phyloP scores from a whole-genome alignment of 2,888 invertebrate species.

The Netelia melanura region DNA sequence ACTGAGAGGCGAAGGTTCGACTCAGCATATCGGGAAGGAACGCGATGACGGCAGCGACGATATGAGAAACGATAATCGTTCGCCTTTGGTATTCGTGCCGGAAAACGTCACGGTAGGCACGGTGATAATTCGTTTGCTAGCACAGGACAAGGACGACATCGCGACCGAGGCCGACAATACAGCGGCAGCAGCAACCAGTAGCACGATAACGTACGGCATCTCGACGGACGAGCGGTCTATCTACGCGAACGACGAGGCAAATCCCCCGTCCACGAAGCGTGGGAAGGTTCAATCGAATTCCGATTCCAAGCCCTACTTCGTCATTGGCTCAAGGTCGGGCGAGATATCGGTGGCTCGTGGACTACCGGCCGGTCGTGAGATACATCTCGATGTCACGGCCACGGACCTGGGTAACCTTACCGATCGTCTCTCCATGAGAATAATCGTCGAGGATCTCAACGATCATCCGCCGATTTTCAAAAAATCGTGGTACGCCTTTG shows the following conservation, averaged over 20 bases:
- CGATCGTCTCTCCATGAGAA: conserved; percentile 89
- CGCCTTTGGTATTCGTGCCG: conserved; percentile 89
- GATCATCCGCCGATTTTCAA: conserved; percentile 94
- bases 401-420: conserved; percentile 91
- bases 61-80: conserved; percentile 75
- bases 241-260: conserved; percentile 50
- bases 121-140: conserved; percentile 89
- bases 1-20: conserved; percentile 40
- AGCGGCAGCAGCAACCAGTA: conserved; percentile 80
- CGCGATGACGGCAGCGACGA: conserved; percentile 60
- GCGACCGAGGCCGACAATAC: conserved; percentile 87
- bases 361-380: conserved; percentile 91
- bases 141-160: conserved; percentile 89
- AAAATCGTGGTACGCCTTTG: conserved; percentile 93
- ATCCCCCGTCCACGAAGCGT: conserved; percentile 83
- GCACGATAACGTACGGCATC: conserved; percentile 89
- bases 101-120: conserved; percentile 91
- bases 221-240: conserved; percentile 82
- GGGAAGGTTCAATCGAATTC: conserved; percentile 73
- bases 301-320: conserved; percentile 89
- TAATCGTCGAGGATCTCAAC: conserved; percentile 93
- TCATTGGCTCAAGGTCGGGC: conserved; percentile 91
- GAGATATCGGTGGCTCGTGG: conserved; percentile 90
- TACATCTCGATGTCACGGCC: conserved; percentile 91
- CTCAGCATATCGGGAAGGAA: conserved; percentile 57